Evolutionary conservation across 2,888 invertebrate species (phyloP), one percentile per base, ranked within the genome.

Genomic region (Callyntrura guangdongensis): DNA sequence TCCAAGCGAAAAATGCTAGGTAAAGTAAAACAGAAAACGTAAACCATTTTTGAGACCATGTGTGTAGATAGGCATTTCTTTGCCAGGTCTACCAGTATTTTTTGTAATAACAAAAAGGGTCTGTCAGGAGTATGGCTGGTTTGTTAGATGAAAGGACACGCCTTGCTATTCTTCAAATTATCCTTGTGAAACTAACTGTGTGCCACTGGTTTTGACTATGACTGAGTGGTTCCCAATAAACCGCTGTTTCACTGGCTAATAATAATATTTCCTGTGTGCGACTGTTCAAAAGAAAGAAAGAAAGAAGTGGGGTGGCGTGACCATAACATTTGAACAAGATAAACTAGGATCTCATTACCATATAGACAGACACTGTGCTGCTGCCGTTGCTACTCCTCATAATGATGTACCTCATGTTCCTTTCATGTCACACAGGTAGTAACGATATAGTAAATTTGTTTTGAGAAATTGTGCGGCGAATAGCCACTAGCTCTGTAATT

Each of bases 181-280:
- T 86, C 61, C 56, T 47, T 61, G 59, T 49, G 49, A 17, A 79
- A 56, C 17, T 61, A 36, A 36, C 17, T n/a, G 27, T 84, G 25
- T 84, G 83, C 83, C 83, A 84, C 67, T 84, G 83, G 45, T 84
- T 84, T 67, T 84, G 67, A 83, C 83, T 64, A 83, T 45, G 82
- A 82, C 47, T 82, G 64, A 82, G 64, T 67, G 67, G 53, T 61
- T 82, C 11, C 64, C 61, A 67, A 49, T 67, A 47, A 67, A 69
- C 64, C 22, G 69, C 69, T 84, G 67, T 59, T 79, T 11, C 77
- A 27, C 20, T 56, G 22, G 56, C 79, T 53, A 79, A n/a, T 79
- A 79, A 79, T 79, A 36, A 56, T 77, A 77, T 79, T 79, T 79
- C 47, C 12, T 14, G 4, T 47, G 72, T 36, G 36, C 6, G n/a